phyloP scores from a whole-genome alignment of 1,140 invertebrate genomes.

The Drosophila simulans region DNA sequence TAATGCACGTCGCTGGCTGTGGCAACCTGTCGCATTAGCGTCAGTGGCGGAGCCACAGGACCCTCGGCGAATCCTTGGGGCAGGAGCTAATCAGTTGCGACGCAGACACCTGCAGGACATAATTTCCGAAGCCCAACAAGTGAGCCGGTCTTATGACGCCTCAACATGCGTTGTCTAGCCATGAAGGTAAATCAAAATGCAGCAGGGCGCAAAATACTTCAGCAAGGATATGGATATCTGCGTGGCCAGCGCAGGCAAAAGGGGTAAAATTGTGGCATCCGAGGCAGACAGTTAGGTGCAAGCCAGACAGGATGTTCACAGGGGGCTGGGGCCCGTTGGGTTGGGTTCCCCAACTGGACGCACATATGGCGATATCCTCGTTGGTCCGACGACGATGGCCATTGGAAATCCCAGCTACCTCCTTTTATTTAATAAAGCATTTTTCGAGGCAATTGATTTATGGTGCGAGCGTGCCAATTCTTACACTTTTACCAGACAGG shows the following conservation, averaged over 20 bases:
- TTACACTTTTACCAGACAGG: slow-evolving; percentile 1
- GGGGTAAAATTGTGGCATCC: slow-evolving; percentile 4
- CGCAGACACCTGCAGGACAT: slow-evolving; percentile 77
- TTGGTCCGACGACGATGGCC: slow-evolving; percentile 1
- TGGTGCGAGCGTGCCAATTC: slow-evolving; percentile 62
- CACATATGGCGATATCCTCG: slow-evolving; percentile 38
- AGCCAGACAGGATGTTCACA: slow-evolving; percentile 14
- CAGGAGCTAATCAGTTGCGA: slow-evolving; percentile 70
- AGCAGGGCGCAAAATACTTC: slow-evolving; percentile 64
- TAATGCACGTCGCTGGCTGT: slow-evolving; percentile 55
- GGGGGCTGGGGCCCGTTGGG: neutral
- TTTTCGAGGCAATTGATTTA: slow-evolving; percentile 80
- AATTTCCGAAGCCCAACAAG: slow-evolving; percentile 70
- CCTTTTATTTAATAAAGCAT: slow-evolving; percentile 79
- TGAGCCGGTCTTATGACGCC: slow-evolving; percentile 43
- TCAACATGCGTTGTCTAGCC: slow-evolving; percentile 56
- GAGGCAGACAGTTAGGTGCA: slow-evolving; percentile 38
- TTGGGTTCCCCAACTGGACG: slow-evolving; percentile 32
- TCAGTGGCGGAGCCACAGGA: slow-evolving; percentile 31
- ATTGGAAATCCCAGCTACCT: slow-evolving; percentile 11
- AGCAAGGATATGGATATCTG: slow-evolving; percentile 1
- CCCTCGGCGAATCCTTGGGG: slow-evolving; percentile 5
- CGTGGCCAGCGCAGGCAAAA: neutral
- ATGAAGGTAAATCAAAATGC: slow-evolving; percentile 82
- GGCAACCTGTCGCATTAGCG: slow-evolving; percentile 70